Evolutionary conservation across 2,888 invertebrate species (phyloP).

Genomic region (Rhamnusium bicolor): DNA sequence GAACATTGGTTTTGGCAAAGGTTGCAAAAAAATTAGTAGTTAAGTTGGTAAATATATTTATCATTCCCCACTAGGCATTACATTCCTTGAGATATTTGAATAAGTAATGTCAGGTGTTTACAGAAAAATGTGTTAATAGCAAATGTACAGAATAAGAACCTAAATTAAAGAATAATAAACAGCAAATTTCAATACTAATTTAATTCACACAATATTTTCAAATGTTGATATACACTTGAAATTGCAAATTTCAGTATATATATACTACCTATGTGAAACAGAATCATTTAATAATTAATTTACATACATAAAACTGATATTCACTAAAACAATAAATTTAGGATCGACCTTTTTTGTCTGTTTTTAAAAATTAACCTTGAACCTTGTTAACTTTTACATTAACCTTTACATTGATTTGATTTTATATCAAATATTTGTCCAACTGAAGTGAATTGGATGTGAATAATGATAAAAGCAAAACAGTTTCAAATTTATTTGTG

Average conservation of each 20-base stretch:
- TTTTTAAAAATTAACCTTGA: background rate
- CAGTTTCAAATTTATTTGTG: conserved; percentile 15
- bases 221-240: background rate
- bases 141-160: background rate
- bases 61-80: too few species aligned
- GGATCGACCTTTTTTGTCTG: too few species aligned
- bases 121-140: background rate
- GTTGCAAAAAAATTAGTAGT: too few species aligned
- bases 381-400: background rate
- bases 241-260: too few species aligned
- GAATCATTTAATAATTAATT: background rate
- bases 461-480: background rate
- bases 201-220: background rate
- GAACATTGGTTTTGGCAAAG: too few species aligned
- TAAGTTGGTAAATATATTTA: too few species aligned
- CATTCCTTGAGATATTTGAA: too few species aligned
- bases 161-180: background rate
- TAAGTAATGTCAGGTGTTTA: too few species aligned
- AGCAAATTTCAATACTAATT: background rate
- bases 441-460: background rate
- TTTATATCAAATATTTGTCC: background rate
- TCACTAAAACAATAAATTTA: background rate
- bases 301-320: background rate
- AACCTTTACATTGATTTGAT: conserved; percentile 15
- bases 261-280: background rate